Percentiles rank a stretch among this genome's conserved stretches.
Conservation (phyloP, 2,888 invertebrate genomes). For the Sphecodes monilicornis region DNA sequence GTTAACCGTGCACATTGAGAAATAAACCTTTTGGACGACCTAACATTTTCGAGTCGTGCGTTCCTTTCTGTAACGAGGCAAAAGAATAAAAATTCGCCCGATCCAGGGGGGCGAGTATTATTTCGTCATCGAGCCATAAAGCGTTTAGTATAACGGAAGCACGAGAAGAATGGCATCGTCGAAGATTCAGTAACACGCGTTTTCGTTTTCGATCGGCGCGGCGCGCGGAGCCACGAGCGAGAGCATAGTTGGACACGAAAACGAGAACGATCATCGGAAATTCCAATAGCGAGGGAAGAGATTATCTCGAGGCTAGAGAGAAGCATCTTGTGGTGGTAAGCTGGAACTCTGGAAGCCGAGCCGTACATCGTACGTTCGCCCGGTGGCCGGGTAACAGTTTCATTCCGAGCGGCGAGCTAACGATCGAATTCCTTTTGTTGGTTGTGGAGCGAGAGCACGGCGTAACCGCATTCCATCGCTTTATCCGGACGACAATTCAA, state of each 20-base stretch:
- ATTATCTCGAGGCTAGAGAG: constrained; percentile 50
- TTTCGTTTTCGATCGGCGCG: constrained; percentile 17
- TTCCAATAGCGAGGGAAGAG: constrained; percentile 55
- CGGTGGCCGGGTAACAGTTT: constrained; percentile 63
- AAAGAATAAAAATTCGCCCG: neutral
- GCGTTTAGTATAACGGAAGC: neutral
- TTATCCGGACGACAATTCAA: constrained; percentile 70
- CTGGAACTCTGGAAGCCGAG: constrained; percentile 47
- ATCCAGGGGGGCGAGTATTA: neutral
- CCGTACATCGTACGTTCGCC: constrained; percentile 56
- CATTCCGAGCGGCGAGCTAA: constrained; percentile 63
- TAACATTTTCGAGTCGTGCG: neutral
- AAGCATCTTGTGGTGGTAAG: constrained; percentile 52
- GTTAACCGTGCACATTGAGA: no score
- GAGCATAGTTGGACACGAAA: constrained; percentile 43
- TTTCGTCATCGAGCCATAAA: neutral
- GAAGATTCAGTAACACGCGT: constrained; percentile 33
- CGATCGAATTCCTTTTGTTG: constrained; percentile 70
- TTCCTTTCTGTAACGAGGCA: neutral
- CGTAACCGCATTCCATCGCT: constrained; percentile 75
- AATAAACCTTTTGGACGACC: neutral
- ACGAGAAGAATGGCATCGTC: neutral
- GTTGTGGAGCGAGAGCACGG: constrained; percentile 57
- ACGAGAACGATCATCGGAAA: constrained; percentile 60
- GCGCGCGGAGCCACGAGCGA: neutral